Conservation (phyloP, 1,140 invertebrate species). For the Oscheius sp. region DNA sequence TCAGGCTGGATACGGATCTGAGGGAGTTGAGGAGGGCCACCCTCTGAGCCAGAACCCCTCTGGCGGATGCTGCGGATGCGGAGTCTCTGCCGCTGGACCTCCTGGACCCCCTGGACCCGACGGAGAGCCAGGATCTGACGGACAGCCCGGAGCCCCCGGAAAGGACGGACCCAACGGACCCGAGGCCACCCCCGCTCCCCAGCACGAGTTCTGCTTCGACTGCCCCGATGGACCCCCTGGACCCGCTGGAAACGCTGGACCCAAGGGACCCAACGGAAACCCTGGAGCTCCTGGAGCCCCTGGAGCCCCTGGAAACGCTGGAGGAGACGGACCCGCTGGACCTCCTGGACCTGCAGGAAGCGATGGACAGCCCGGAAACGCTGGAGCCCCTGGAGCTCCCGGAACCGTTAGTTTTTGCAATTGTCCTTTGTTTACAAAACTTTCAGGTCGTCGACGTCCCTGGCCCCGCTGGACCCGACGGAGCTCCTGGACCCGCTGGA, state of each 20-base stretch:
- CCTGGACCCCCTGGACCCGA: background rate
- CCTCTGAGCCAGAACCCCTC: too few relatives aligned
- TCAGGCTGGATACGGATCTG: too few relatives aligned
- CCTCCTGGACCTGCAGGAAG: constrained; percentile 23
- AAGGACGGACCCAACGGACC: constrained; percentile 21
- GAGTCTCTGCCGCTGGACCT: background rate
- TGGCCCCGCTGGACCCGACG: too few relatives aligned
- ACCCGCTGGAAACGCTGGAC: background rate
- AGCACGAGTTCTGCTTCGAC: background rate
- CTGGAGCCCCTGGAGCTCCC: constrained; percentile 9
- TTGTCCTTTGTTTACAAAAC: too few relatives aligned
- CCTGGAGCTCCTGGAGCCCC: constrained; percentile 33
- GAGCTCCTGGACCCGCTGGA: too few relatives aligned
- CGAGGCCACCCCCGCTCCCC: background rate
- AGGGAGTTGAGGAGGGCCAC: too few relatives aligned
- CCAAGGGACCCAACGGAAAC: constrained; percentile 8
- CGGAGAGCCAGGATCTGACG: background rate
- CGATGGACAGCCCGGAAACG: constrained; percentile 30
- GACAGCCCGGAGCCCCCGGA: constrained; percentile 16
- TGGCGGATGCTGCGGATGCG: constrained; percentile 1
- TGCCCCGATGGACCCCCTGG: background rate
- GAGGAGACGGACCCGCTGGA: constrained; percentile 17
- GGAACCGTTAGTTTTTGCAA: background rate
- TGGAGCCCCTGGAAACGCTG: constrained; percentile 36
- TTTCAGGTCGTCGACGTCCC: too few relatives aligned